These are phyloP conservation scores for Neosilurus mollespiculum DNA, from an alignment of 2,797 vertebrate genomes.

Conservation along the genomic window DNA sequence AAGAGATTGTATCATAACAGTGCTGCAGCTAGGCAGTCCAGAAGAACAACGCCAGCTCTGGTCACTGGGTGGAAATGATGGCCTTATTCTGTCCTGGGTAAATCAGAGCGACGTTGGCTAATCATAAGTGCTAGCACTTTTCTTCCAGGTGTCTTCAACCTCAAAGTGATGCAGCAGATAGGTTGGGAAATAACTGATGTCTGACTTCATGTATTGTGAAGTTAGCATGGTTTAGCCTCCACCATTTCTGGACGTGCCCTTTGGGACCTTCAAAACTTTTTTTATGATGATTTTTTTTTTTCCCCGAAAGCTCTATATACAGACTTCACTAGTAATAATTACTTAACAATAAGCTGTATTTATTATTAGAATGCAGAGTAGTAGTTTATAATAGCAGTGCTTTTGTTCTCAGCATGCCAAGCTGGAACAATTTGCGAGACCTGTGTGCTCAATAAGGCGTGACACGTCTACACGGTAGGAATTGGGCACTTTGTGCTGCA, in stretches of 20 bases:
- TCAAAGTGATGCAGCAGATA: background rate
- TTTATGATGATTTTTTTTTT: background rate
- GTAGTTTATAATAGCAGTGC: conserved; percentile 1
- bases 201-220: background rate
- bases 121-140: no score
- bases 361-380: background rate
- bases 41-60: background rate
- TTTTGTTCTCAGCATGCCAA: background rate
- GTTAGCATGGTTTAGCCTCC: no score
- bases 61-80: background rate
- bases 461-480: background rate
- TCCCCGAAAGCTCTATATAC: background rate
- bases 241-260: background rate
- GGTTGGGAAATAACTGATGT: background rate
- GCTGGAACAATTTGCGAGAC: background rate
- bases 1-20: background rate
- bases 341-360: background rate
- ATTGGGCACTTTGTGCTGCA: background rate
- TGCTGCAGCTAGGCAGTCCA: background rate
- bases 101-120: background rate
- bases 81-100: background rate
- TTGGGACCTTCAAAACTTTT: no score
- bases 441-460: background rate
- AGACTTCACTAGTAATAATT: background rate
- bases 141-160: background rate